phyloP scores from a whole-genome alignment of 2,113 vertebrate species.

The Mus pahari region DNA sequence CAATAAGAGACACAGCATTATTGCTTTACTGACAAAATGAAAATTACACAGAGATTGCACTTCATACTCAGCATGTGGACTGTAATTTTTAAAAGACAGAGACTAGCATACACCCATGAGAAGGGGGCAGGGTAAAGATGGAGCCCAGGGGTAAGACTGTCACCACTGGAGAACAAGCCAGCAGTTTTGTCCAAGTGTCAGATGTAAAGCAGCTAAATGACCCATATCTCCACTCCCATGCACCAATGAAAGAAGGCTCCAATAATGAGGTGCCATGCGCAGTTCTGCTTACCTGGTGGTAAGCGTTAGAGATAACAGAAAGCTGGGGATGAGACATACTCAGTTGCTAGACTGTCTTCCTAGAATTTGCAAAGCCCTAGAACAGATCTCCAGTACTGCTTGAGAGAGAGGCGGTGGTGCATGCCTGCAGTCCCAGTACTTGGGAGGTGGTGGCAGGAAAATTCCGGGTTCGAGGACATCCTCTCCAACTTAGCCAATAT shows the following conservation, averaged over 20 bases:
- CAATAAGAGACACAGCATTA: not conserved
- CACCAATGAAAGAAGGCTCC: not conserved
- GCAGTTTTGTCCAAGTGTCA: not conserved
- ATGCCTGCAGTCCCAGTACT: no score
- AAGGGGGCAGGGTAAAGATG: not conserved
- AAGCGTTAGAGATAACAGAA: not conserved
- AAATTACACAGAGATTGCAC: not conserved
- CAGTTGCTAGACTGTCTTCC: not conserved
- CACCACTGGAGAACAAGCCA: not conserved
- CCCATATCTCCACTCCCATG: not conserved
- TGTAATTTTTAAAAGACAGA: not conserved
- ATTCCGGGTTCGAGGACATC: not conserved
- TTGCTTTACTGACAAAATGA: not conserved
- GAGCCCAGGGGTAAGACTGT: not conserved
- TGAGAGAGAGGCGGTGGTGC: not conserved
- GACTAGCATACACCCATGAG: not conserved
- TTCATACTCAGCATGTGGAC: not conserved
- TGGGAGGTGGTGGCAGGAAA: not conserved
- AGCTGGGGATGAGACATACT: not conserved
- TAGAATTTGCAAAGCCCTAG: not conserved
- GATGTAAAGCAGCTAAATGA: not conserved
- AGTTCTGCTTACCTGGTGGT: not conserved
- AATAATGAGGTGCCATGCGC: not conserved
- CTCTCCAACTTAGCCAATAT: not conserved
- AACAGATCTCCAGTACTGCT: not conserved